These are phyloP conservation scores for Champsocephalus gunnari DNA, from an alignment of 2,797 vertebrate genomes.

Conservation along the genomic window DNA sequence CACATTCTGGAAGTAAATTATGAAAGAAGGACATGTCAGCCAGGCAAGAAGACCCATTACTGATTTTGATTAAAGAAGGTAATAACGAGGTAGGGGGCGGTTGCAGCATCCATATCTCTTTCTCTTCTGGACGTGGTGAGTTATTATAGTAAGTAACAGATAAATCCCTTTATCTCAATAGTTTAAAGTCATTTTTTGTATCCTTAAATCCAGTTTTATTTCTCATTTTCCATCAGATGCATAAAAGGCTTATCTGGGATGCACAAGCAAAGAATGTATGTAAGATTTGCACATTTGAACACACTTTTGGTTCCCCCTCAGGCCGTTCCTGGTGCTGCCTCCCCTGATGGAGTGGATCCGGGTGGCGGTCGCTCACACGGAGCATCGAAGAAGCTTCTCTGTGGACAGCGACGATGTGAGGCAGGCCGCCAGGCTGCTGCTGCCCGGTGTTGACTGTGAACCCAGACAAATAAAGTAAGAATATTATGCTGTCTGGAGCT, in stretches of 20 bases:
- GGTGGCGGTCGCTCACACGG: conserved; percentile 85
- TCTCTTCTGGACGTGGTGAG: conserved; percentile 23
- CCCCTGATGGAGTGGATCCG: conserved; percentile 90
- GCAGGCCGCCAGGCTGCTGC: conserved; percentile 86
- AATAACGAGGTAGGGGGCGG: conserved; percentile 55
- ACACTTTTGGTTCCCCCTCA: conserved; percentile 55
- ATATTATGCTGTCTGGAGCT: background rate
- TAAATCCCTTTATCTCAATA: background rate
- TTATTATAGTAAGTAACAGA: background rate
- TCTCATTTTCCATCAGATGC: too few relatives aligned
- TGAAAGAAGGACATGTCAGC: conserved; percentile 62
- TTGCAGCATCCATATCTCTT: conserved; percentile 38
- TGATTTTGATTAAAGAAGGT: conserved; percentile 65
- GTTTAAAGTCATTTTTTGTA: too few relatives aligned
- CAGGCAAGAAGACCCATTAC: conserved; percentile 44
- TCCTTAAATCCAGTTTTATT: too few relatives aligned
- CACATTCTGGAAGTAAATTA: conserved; percentile 38
- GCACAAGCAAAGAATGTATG: too few relatives aligned
- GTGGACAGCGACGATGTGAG: conserved; percentile 88
- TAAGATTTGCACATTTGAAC: background rate
- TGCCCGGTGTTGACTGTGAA: conserved; percentile 88
- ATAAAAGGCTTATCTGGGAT: too few relatives aligned
- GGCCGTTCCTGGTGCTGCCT: conserved; percentile 86
- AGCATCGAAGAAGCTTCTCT: conserved; percentile 85
- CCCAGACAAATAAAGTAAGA: conserved; percentile 86